Conservation (phyloP, 1,140 invertebrate genomes). For the Meloidogyne floridensis region DNA sequence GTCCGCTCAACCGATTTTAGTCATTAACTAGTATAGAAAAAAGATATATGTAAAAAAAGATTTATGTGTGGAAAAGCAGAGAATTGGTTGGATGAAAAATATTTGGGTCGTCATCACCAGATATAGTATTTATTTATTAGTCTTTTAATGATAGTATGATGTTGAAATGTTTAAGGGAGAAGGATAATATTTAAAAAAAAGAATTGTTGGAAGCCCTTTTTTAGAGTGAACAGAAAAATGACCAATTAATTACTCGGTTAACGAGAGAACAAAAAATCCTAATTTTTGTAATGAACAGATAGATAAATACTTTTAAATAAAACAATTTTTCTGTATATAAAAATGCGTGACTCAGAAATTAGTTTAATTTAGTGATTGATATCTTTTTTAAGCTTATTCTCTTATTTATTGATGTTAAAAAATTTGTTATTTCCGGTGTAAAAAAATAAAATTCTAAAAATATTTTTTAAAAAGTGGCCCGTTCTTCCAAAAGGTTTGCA, state of each 20-base stretch:
- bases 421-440: too few species aligned
- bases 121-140: not conserved
- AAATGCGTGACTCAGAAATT: not conserved
- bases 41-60: not conserved
- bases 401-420: too few species aligned
- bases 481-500: too few species aligned
- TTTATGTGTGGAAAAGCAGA: not conserved
- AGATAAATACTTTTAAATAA: not conserved
- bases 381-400: too few species aligned
- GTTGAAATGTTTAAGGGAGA: not conserved
- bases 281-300: not conserved
- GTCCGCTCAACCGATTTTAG: not conserved
- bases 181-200: not conserved
- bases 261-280: not conserved
- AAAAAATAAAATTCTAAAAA: too few species aligned
- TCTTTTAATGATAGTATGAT: not conserved
- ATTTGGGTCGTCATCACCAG: constrained; percentile 2
- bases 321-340: not conserved
- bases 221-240: not conserved
- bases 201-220: not conserved
- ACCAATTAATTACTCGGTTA: too few species aligned
- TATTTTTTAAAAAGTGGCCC: too few species aligned
- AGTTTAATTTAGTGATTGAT: too few species aligned
- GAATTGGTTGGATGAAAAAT: not conserved
- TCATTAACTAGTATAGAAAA: not conserved